Evolutionary conservation across 2,888 invertebrate genomes (phyloP), one percentile per base, ranked within the genome.

Genomic region (Drosophila pseudotakahashii): DNA sequence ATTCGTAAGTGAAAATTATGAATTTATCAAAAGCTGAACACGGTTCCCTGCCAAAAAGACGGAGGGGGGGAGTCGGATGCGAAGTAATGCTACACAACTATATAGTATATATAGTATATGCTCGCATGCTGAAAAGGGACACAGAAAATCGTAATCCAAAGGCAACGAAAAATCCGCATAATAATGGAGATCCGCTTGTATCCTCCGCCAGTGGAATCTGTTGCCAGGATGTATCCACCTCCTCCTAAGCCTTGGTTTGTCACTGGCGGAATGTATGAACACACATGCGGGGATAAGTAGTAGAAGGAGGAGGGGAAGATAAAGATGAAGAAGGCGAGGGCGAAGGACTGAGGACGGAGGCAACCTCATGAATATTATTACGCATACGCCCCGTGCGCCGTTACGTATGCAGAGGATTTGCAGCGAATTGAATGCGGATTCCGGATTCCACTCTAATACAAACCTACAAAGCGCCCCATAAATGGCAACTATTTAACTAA

Each of bases 351-450:
- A 26, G 9, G 47, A 30, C 32, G 32, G 6, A 2, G 13, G 34
- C 19, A 48, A 48, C 41, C 69, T 69, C 69, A 70, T 69, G 69
- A 70, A 70, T 73, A 73, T 68, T 73, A 80, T 83, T 76, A 70
- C 73, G 76, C 48, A 86, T 80, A 80, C 86, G 78, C 62, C 60
- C 45, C 26, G 76, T 78, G 58, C 36, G 59, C 39, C 19, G 39
- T 16, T 32, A 30, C 47, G 32, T 16, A 16, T 68, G 10, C 32
- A 36, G 26, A 11, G 73, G 57, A 64, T 66, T 75, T 77, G 48
- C 59, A 36, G 39, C 7, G 50, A 66, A 61, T 66, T 68, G 59
- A 73, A 81, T 73, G 60, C 41, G 55, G 58, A 74, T 67, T 64
- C 30, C 30, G 7, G 7, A 30, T 7, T 26, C 55, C 7, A 61